Conservation (phyloP, 2,113 vertebrate genomes). For the Synodontis membranacea region DNA sequence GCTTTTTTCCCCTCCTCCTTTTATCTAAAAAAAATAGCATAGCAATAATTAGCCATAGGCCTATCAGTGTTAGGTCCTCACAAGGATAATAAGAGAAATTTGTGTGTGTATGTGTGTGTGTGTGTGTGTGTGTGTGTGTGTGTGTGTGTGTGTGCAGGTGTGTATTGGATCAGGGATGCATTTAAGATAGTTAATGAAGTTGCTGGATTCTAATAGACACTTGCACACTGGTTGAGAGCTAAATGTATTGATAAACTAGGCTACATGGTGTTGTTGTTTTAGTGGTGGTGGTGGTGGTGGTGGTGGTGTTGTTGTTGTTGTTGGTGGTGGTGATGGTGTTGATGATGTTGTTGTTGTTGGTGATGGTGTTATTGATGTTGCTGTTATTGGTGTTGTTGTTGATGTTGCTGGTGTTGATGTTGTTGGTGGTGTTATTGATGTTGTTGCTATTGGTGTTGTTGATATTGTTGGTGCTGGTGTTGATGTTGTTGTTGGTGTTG, state of each 20-base stretch:
- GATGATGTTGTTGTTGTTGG: neutral
- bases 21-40: neutral
- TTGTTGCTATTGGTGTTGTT: no score
- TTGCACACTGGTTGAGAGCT: neutral
- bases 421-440: no score
- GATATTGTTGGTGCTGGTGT: no score
- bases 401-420: neutral
- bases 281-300: neutral
- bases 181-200: conserved; percentile 45
- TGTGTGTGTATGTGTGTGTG: neutral
- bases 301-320: no score
- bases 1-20: neutral
- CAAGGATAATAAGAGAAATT: neutral
- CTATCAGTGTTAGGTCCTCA: neutral
- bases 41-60: neutral
- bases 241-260: conserved; percentile 1
- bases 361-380: no score
- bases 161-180: conserved; percentile 32
- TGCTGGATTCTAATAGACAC: conserved; percentile 14
- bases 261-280: neutral
- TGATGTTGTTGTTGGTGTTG: no score
- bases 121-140: neutral
- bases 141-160: neutral
- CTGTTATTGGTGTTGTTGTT: no score
- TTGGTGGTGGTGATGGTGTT: no score